A percentile compares a stretch with the other conserved stretches of the same genome.
Evolutionary conservation across 2,888 invertebrate species (phyloP).

Genomic region (Pseudoips prasinana): DNA sequence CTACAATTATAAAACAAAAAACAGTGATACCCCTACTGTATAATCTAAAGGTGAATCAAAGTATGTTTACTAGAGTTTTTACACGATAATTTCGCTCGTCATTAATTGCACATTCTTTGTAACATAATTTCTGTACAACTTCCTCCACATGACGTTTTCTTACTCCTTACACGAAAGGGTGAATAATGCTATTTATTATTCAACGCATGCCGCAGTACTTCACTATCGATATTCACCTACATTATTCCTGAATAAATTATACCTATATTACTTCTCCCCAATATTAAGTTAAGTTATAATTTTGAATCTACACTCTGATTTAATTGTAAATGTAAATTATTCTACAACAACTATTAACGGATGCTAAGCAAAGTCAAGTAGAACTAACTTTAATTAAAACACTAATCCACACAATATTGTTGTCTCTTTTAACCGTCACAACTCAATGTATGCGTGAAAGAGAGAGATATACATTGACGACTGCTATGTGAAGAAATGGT

Average conservation of each 20-base stretch:
- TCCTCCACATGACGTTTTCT: conserved; percentile 6
- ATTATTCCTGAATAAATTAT: conserved; percentile 38
- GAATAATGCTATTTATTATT: conserved; percentile 12
- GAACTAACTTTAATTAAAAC: conserved; percentile 63
- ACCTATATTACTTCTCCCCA: too few species aligned
- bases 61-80: conserved; percentile 20
- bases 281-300: too few species aligned
- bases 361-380: conserved; percentile 71
- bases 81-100: background rate
- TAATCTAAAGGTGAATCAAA: conserved; percentile 36
- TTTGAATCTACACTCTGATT: too few species aligned
- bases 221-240: conserved; percentile 38
- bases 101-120: conserved; percentile 6
- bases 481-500: conserved; percentile 65
- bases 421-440: conserved; percentile 42
- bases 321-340: too few species aligned
- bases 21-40: conserved; percentile 44
- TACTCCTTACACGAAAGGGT: conserved; percentile 18
- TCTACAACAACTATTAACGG: conserved; percentile 56
- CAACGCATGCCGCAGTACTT: conserved; percentile 8
- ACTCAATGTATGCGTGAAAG: conserved; percentile 45
- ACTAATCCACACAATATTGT: conserved; percentile 44
- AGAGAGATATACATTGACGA: conserved; percentile 68
- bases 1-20: conserved; percentile 58
- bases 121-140: conserved; percentile 12